phyloP scores from a whole-genome alignment of 2,888 invertebrate genomes.

The Ochropacha duplaris region DNA sequence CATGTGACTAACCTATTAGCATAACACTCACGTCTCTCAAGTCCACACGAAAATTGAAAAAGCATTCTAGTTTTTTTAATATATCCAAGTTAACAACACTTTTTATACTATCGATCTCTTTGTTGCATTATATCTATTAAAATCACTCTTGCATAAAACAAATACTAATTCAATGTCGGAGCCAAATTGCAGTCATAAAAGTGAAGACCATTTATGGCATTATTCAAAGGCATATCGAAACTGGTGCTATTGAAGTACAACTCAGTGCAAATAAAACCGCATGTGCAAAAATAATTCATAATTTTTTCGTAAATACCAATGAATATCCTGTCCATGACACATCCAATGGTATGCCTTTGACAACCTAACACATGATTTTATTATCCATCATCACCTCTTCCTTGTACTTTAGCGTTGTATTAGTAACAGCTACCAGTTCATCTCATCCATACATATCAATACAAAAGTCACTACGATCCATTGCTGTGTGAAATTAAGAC shows the following conservation, averaged over 20 bases:
- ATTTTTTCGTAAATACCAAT: not conserved
- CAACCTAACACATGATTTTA: not conserved
- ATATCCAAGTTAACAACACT: slow-evolving; percentile 13
- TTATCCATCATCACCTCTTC: too few relatives aligned
- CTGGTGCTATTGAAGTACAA: slow-evolving; percentile 60
- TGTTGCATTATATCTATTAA: slow-evolving; percentile 47
- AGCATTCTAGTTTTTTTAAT: slow-evolving; percentile 6
- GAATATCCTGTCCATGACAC: too few relatives aligned
- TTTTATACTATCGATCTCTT: slow-evolving; percentile 28
- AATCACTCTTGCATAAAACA: slow-evolving; percentile 75
- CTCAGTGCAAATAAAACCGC: slow-evolving; percentile 46
- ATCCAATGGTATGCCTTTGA: too few relatives aligned
- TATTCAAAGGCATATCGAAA: slow-evolving; percentile 79
- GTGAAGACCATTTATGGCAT: slow-evolving; percentile 77
- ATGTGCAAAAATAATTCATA: not conserved
- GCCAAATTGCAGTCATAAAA: slow-evolving; percentile 79
- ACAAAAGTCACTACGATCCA: too few relatives aligned
- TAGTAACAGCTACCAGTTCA: too few relatives aligned
- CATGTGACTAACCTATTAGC: slow-evolving; percentile 60
- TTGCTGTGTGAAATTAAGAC: too few relatives aligned
- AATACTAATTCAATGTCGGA: slow-evolving; percentile 71
- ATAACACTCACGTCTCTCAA: slow-evolving; percentile 23
- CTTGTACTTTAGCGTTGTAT: too few relatives aligned
- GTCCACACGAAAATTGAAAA: slow-evolving; percentile 16
- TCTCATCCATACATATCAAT: too few relatives aligned